phyloP scores from a whole-genome alignment of 2,797 vertebrate genomes.

The Lophius americanus region DNA sequence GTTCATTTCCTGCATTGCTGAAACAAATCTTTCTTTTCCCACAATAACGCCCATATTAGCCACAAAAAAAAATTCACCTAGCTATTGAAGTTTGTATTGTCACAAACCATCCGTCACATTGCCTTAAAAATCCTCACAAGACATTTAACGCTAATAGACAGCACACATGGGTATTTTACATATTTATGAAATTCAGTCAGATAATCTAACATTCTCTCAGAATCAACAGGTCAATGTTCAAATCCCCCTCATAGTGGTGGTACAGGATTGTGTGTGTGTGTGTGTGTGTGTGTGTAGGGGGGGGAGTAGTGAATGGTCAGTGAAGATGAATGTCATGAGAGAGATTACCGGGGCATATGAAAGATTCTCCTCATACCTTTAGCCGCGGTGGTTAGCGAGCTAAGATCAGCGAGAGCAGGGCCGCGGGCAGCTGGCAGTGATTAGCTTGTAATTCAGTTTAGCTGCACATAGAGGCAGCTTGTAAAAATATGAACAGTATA shows the following conservation, averaged over 20 bases:
- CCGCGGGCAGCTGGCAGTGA: conserved; percentile 88
- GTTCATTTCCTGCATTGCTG: conserved; percentile 33
- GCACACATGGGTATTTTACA: conserved; percentile 16
- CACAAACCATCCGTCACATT: conserved; percentile 4
- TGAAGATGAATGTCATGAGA: conserved; percentile 76
- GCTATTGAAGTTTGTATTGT: conserved; percentile 13
- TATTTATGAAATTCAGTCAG: conserved; percentile 32
- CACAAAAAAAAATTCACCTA: conserved; percentile 34
- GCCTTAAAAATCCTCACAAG: background rate
- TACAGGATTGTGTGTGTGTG: conserved; percentile 54
- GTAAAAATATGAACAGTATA: conserved; percentile 90
- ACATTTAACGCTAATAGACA: background rate
- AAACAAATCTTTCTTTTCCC: conserved; percentile 42
- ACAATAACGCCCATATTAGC: conserved; percentile 43
- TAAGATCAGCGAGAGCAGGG: conserved; percentile 45
- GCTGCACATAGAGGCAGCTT: conserved; percentile 88
- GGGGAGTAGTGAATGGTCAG: conserved; percentile 57
- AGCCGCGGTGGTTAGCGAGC: conserved; percentile 54
- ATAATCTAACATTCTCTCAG: conserved; percentile 33
- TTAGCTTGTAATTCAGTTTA: conserved; percentile 91
- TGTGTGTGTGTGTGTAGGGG: conserved; percentile 14
- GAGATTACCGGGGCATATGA: conserved; percentile 80
- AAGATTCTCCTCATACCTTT: conserved; percentile 88
- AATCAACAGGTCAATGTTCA: conserved; percentile 51
- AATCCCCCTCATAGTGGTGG: conserved; percentile 34